These are phyloP conservation scores for Osedax frankpressi DNA, from an alignment of 2,888 invertebrate genomes.

Conservation along the genomic window DNA sequence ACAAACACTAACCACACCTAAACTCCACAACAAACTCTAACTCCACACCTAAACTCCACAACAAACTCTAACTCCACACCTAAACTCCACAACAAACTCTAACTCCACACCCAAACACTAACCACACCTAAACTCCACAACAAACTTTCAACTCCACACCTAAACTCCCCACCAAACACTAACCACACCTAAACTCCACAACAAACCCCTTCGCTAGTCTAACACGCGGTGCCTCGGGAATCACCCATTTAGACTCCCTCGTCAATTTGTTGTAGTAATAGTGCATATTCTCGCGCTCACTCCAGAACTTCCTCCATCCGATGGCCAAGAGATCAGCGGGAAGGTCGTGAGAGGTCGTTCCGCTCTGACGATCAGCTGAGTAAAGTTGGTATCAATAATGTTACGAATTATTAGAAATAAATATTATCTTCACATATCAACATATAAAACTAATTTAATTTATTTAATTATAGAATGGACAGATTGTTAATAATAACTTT, in stretches of 20 bases:
- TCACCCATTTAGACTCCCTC: conserved; percentile 91
- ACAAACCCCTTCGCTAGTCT: conserved; percentile 3
- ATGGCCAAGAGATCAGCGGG: conserved; percentile 63
- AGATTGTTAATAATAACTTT: too few species aligned
- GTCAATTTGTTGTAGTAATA: conserved; percentile 93
- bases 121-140: neutral
- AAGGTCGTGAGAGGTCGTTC: conserved; percentile 45
- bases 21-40: too few species aligned
- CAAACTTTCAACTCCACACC: neutral
- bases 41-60: too few species aligned
- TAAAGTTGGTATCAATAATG: neutral
- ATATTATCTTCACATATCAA: too few species aligned
- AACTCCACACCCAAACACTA: too few species aligned
- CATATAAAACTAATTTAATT: too few species aligned
- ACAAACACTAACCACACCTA: too few species aligned
- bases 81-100: too few species aligned
- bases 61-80: too few species aligned
- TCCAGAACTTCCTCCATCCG: conserved; percentile 95
- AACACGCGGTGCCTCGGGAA: conserved; percentile 52
- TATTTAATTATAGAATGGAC: too few species aligned
- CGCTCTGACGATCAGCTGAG: neutral
- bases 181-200: neutral
- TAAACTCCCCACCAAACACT: neutral
- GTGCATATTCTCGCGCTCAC: conserved; percentile 79
- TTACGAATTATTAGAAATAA: too few species aligned